phyloP scores from a whole-genome alignment of 2,888 invertebrate species.

The Thereva unica region DNA sequence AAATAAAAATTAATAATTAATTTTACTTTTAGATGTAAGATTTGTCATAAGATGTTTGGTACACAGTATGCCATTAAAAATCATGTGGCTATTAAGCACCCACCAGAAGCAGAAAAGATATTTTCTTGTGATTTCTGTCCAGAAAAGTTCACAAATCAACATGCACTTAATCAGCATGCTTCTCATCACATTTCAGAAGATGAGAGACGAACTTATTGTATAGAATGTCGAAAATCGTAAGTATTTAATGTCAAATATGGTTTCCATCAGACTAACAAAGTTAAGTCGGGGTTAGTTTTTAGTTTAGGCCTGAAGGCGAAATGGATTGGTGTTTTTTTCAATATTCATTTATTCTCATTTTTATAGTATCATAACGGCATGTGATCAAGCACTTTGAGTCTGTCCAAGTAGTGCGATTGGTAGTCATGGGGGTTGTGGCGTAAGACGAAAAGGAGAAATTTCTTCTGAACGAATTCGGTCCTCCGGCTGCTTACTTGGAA shows the following conservation, averaged over 20 bases:
- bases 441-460: too few relatives aligned
- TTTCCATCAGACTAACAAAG: too few relatives aligned
- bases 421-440: too few relatives aligned
- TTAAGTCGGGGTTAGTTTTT: too few relatives aligned
- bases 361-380: too few relatives aligned
- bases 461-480: too few relatives aligned
- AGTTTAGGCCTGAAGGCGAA: too few relatives aligned
- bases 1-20: neutral
- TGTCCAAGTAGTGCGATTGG: too few relatives aligned
- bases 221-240: constrained; percentile 37
- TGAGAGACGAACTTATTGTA: constrained; percentile 32
- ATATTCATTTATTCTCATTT: too few relatives aligned
- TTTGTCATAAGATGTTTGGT: constrained; percentile 35
- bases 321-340: too few relatives aligned
- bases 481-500: too few relatives aligned
- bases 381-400: too few relatives aligned
- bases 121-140: constrained; percentile 31
- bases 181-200: constrained; percentile 31
- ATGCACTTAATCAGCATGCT: constrained; percentile 33
- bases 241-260: neutral
- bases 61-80: constrained; percentile 37
- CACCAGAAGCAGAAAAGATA: constrained; percentile 32
- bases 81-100: constrained; percentile 34
- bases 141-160: constrained; percentile 36
- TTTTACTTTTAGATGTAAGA: constrained; percentile 33